Base-by-base conservation (phyloP, 2,113 vertebrate species). In the Daboia siamensis region DNA sequence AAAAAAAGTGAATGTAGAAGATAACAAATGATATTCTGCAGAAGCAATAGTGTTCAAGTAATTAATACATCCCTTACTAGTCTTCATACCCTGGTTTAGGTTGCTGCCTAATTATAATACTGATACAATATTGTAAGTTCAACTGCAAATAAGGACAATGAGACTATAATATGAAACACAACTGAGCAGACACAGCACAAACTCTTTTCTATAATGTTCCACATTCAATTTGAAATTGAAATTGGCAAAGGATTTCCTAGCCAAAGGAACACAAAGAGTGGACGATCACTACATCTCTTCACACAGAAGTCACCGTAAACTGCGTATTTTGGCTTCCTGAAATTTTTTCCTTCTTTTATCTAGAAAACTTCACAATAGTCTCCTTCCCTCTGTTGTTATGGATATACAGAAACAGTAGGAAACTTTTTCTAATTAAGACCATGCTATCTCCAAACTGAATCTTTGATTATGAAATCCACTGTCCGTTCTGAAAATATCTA, bases 1-100 rank as follows among this genome's bases (percentile, higher is more conserved):
- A 92, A 94, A 91, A 94, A 54, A 88, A 86, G 12, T 15, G 95
- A 94, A 88, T 88, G 20, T n/a, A 90, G 2, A 74, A 1, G 80
- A 3, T 57, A 13, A 52, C 44, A 86, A 55, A 29, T 46, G 93
- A 61, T 55, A 61, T 39, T 2, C 29, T 86, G 74, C 13, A 91
- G 44, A 26, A 52, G 15, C 17, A 91, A 54, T 24, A 84, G 89
- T 90, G 9, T 87, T 87, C 51, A 6, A 64, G 33, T n/a, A 86
- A 46, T 61, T 20, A 59, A 86, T 26, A 59, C 2, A 21, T 33
- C 51, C 64, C 46, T 33, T 74, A 23, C 9, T 69, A 69, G 29
- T 74, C 46, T 51, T 21, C 20, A n/a, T n/a, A 26, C 26, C 24
- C 44, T 24, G 3, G 11, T 90, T 26, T 29, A 57, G n/a, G 24